Base-by-base conservation (phyloP, 2,888 invertebrate genomes). In the Drosophila helvetica region DNA sequence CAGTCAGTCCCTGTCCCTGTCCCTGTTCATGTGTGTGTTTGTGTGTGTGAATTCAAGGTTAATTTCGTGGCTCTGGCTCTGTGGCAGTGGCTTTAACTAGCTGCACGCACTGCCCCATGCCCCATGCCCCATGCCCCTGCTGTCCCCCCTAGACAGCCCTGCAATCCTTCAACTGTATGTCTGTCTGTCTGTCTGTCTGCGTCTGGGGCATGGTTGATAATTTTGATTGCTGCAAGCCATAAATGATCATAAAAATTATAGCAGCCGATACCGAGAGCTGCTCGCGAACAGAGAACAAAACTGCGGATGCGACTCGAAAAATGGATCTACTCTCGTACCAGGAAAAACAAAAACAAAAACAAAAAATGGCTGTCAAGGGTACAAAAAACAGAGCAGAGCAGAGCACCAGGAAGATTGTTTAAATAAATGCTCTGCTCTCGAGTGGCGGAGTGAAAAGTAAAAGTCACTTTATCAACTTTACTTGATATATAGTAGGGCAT, bases 171-270 rank as follows among this genome's bases (percentile, higher is more conserved):
- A 74, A 56, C 45, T 43, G 43, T 33, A 43, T 38, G 48, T 33
- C 61, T 12, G 30, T 51, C 50, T 46, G 15, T 33, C 45, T 38
- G 51, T 61, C 61, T 51, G 54, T 17, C 45, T 30, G 56, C 45
- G 63, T 63, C 67, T 66, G 78, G 75, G 18, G 69, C 58, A 52
- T 59, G 77, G 81, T 76, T 84, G 81, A 88, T 88, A 86, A 88
- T 88, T 85, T 84, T 88, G 79, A 85, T 88, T 85, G 87, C 85
- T 84, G 70, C 78, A 27, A 86, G 88, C 87, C 75, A 88, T 88
- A 86, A 88, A 86, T 88, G 89, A 86, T 84, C 87, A 84, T 88
- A 88, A 84, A 88, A 88, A 80, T 86, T 85, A 88, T 84, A 86
- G 77, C 88, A 84, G 86, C 74, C 77, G 76, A 75, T 83, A 74